phyloP scores from a whole-genome alignment of 2,113 vertebrate species.

The Hypocryptadius cinnamomeus region DNA sequence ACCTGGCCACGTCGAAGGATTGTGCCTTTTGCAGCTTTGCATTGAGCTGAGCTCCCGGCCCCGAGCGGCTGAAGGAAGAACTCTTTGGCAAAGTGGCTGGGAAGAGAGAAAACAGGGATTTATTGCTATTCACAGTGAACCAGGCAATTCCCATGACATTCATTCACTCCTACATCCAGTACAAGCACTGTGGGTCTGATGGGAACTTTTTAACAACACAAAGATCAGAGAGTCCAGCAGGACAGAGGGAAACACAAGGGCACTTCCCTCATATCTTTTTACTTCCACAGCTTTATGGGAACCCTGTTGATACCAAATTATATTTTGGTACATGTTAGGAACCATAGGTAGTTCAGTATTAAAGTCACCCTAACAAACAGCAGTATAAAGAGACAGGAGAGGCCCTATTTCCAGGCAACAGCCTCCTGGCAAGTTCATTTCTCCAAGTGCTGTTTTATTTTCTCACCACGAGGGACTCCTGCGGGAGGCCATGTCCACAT shows the following conservation, averaged over 20 bases:
- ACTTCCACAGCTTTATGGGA: neutral
- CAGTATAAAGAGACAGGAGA: neutral
- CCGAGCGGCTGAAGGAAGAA: conserved; percentile 89
- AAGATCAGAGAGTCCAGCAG: neutral
- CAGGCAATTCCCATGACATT: neutral
- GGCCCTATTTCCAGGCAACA: neutral
- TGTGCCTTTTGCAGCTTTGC: conserved; percentile 90
- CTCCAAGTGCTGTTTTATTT: neutral
- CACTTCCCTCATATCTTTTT: neutral
- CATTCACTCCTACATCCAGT: neutral
- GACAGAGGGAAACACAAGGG: neutral
- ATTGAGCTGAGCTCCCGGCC: conserved; percentile 72
- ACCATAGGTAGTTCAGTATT: neutral
- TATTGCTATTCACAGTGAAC: neutral
- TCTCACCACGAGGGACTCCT: neutral
- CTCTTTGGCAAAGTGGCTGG: conserved; percentile 89
- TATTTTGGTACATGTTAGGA: neutral
- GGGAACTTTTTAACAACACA: neutral
- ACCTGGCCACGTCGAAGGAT: conserved; percentile 89
- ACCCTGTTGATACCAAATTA: neutral
- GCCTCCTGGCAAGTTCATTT: neutral
- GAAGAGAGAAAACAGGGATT: neutral
- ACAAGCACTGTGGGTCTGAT: neutral
- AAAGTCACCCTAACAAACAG: neutral
- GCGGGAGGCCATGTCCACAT: neutral